phyloP scores from a whole-genome alignment of 2,888 invertebrate species.

The Drosophila lacicola region DNA sequence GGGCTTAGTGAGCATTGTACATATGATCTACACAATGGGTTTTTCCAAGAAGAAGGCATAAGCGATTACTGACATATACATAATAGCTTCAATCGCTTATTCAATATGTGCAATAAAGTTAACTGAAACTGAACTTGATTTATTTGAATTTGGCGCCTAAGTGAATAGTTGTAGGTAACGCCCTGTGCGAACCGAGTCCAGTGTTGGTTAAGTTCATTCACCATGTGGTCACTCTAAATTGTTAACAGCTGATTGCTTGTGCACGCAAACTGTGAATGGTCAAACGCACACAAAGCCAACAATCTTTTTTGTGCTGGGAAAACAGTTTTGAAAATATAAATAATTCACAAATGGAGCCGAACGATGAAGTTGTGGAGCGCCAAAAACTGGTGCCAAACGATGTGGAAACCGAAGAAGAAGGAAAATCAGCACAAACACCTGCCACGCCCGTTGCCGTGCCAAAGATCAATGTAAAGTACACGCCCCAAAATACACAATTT shows the following conservation, averaged over 20 bases:
- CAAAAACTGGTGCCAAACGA: slow-evolving; percentile 85
- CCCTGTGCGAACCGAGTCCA: background rate
- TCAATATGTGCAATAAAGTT: slow-evolving; percentile 34
- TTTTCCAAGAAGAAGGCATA: slow-evolving; percentile 82
- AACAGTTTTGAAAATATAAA: slow-evolving; percentile 24
- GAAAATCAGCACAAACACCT: slow-evolving; percentile 84
- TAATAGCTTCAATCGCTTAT: slow-evolving; percentile 6
- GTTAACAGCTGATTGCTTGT: slow-evolving; percentile 41
- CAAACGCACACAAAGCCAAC: slow-evolving; percentile 56
- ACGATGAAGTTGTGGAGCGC: slow-evolving; percentile 85
- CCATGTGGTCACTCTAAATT: slow-evolving; percentile 16
- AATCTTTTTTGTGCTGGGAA: slow-evolving; percentile 22
- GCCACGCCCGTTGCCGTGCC: slow-evolving; percentile 83
- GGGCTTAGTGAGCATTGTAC: slow-evolving; percentile 77
- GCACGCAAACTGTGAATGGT: slow-evolving; percentile 34
- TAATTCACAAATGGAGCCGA: slow-evolving; percentile 82
- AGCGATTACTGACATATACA: background rate
- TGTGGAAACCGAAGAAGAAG: slow-evolving; percentile 84
- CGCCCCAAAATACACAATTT: slow-evolving; percentile 7
- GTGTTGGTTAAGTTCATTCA: background rate
- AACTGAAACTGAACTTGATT: background rate
- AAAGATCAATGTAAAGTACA: slow-evolving; percentile 57
- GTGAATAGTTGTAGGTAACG: background rate
- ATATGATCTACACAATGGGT: slow-evolving; percentile 83
- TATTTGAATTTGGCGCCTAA: slow-evolving; percentile 30